phyloP scores from a whole-genome alignment of 2,113 vertebrate genomes.

The Trachemys scripta region DNA sequence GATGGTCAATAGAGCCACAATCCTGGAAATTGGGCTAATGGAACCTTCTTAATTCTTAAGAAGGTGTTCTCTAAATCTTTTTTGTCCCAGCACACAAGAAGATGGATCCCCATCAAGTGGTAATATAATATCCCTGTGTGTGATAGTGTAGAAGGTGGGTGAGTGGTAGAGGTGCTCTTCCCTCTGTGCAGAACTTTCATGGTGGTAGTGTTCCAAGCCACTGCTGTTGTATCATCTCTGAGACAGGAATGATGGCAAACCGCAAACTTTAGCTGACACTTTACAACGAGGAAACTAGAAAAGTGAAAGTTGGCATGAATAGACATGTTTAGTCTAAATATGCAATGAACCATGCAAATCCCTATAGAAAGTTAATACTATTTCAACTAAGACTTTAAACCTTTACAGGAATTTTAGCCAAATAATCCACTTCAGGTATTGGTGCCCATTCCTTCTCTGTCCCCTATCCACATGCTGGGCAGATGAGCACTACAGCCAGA shows the following conservation, averaged over 20 bases:
- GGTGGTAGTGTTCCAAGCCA: background rate
- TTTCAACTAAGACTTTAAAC: slow-evolving; percentile 14
- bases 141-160: accelerated
- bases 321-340: background rate
- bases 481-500: slow-evolving; percentile 63
- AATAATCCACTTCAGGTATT: slow-evolving; percentile 67
- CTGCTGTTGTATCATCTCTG: background rate
- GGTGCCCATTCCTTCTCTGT: slow-evolving; percentile 43
- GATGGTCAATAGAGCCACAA: background rate
- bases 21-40: background rate
- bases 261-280: background rate
- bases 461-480: slow-evolving; percentile 38
- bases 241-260: background rate
- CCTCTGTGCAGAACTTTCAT: background rate
- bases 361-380: background rate
- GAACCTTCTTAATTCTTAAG: slow-evolving; percentile 16
- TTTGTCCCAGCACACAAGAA: background rate
- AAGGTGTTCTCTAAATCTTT: background rate
- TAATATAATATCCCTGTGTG: background rate
- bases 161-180: accelerated
- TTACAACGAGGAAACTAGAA: accelerated
- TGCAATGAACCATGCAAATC: background rate
- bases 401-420: slow-evolving; percentile 35
- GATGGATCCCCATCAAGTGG: background rate
- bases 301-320: background rate